A percentile compares a stretch with the other conserved stretches of the same genome.
Conservation (phyloP, 2,888 invertebrate genomes). For the Cotesia congregata region DNA sequence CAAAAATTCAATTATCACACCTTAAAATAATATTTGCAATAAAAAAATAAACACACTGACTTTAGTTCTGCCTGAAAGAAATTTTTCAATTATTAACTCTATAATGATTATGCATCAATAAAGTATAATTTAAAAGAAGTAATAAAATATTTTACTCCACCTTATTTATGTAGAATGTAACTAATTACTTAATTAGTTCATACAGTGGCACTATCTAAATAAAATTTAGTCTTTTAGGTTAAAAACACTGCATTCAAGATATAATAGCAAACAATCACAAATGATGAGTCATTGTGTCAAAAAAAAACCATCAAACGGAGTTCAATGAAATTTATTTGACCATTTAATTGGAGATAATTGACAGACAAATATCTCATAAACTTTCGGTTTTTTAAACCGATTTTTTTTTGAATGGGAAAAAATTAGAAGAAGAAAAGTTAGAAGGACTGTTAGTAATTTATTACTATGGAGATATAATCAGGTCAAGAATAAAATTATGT, state of each 20-base stretch:
- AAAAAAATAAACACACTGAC: background rate
- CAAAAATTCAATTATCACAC: too few species aligned
- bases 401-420: conserved; percentile 41
- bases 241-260: conserved; percentile 21
- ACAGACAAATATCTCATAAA: background rate
- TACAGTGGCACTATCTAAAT: background rate
- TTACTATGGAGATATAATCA: conserved; percentile 40
- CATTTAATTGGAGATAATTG: background rate
- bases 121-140: background rate
- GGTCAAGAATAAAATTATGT: conserved; percentile 35
- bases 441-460: conserved; percentile 30
- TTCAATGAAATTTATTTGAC: background rate
- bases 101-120: background rate
- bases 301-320: conserved; percentile 37
- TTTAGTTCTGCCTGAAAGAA: background rate
- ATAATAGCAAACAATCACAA: conserved; percentile 48
- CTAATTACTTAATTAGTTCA: background rate
- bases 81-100: background rate
- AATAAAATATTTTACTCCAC: background rate
- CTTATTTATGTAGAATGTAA: background rate
- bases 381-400: background rate
- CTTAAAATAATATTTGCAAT: too few species aligned
- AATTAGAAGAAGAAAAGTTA: conserved; percentile 36
- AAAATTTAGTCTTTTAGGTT: background rate
- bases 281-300: conserved; percentile 43